These are phyloP conservation scores for Ambastaia sidthimunki DNA, from an alignment of 2,797 vertebrate genomes.

Conservation along the genomic window DNA sequence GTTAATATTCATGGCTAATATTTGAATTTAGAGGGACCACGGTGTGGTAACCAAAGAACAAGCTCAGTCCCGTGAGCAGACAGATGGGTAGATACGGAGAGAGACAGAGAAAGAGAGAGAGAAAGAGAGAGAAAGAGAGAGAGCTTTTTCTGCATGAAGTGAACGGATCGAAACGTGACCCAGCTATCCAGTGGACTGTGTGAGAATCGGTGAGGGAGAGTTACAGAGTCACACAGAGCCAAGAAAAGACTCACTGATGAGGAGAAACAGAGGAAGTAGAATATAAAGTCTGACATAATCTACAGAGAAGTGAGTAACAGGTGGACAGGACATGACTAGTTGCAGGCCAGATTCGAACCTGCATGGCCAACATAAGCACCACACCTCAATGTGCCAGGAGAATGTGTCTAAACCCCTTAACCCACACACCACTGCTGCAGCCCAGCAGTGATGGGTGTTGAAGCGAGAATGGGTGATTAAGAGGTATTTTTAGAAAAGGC, in stretches of 20 bases:
- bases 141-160: conserved; percentile 63
- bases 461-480: too few relatives aligned
- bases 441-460: too few relatives aligned
- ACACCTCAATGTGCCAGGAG: not conserved
- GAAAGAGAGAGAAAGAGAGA: conserved; percentile 10
- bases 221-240: conserved; percentile 38
- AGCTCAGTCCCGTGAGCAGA: conserved; percentile 18
- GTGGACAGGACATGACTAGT: too few relatives aligned
- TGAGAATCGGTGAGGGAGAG: conserved; percentile 61
- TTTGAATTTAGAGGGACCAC: not conserved
- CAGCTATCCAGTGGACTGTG: conserved; percentile 80
- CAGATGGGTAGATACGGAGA: not conserved
- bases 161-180: conserved; percentile 76
- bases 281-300: conserved; percentile 6
- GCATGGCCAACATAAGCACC: not conserved
- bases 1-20: conserved; percentile 5
- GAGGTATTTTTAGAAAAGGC: too few relatives aligned
- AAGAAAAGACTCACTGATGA: not conserved
- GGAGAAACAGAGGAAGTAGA: conserved; percentile 23
- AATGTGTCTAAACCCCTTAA: not conserved
- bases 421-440: not conserved
- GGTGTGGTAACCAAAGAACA: conserved; percentile 39
- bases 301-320: conserved; percentile 51
- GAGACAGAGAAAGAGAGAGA: conserved; percentile 11
- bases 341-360: too few relatives aligned